These are phyloP conservation scores for Scylla paramamosain DNA, from an alignment of 1,140 invertebrate species.

Conservation along the genomic window DNA sequence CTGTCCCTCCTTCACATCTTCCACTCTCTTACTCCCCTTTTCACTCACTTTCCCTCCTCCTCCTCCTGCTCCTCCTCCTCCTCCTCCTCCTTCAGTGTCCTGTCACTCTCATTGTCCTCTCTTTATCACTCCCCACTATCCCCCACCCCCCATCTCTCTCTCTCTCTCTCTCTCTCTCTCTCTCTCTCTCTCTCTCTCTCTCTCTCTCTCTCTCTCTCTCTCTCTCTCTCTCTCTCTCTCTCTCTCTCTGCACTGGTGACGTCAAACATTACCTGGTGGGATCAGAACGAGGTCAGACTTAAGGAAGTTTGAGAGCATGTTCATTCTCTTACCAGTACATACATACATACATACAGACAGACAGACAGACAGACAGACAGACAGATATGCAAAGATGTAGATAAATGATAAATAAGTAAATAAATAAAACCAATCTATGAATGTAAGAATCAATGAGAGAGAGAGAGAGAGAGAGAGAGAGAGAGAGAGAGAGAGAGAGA, in stretches of 20 bases:
- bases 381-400: not conserved
- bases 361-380: not conserved
- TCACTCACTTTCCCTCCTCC: not conserved
- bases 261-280: too few species aligned
- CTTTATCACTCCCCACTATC: too few species aligned
- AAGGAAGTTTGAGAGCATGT: not conserved
- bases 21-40: not conserved
- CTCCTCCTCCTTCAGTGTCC: not conserved
- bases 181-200: conserved; percentile 34
- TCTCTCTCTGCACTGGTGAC: too few species aligned
- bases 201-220: not conserved
- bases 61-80: not conserved
- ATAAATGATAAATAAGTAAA: too few species aligned
- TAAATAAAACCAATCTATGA: too few species aligned
- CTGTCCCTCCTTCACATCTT: conserved; percentile 27
- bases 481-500: too few species aligned
- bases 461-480: too few species aligned
- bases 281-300: too few species aligned
- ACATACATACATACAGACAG: not conserved
- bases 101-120: too few species aligned
- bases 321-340: not conserved
- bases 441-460: too few species aligned
- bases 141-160: not conserved
- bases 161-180: not conserved
- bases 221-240: not conserved